Base-by-base conservation (phyloP, 1,140 invertebrate genomes). In the Dendroctonus valens region DNA sequence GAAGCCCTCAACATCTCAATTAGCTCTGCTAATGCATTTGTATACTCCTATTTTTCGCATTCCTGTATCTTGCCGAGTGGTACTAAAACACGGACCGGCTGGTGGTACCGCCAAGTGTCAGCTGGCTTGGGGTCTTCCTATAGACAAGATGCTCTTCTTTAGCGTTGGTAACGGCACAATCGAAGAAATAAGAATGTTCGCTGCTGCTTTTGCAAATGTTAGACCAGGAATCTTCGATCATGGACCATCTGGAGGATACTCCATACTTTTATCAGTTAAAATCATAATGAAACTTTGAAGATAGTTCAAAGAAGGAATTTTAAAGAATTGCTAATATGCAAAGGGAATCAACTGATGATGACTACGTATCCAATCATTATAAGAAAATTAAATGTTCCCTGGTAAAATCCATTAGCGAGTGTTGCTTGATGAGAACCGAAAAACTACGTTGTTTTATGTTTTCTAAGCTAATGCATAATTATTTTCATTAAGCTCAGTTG, bases 41-140 rank as follows among this genome's bases (percentile, higher is more conserved):
- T 55, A 64, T 38, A 55, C 42, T 55, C 41, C 12, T 65, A 59
- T 65, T 65, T 65, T 65, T 65, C 55, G 63, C 63, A 65, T 65
- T 65, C 63, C 48, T 48, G 48, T 50, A 40, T 5, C 53, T 52
- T 50, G 55, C 44, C 40, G 49, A 57, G 52, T 57, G 46, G 59
- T 51, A 50, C 61, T 12, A 15, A 41, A 26, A 52, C 41, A 54
- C 12, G 26, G 38, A 58, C 59, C 48, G 59, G 46, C 59, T 61
- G 60, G 51, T 54, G 12, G 7, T 14, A n/a, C 9, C 40, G 11
- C 11, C 37, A 41, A 59, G 38, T 38, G 63, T 65, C 63, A 65
- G 63, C 63, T 65, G 63, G 63, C 44, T 14, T 26, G 11, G 61
- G 63, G 58, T 46, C 63, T 65, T 65, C 54, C 63, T 65, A 65